Percentiles rank a stretch among this genome's conserved stretches.
Conservation (phyloP, 2,888 invertebrate species). For the Drosophila atripex region DNA sequence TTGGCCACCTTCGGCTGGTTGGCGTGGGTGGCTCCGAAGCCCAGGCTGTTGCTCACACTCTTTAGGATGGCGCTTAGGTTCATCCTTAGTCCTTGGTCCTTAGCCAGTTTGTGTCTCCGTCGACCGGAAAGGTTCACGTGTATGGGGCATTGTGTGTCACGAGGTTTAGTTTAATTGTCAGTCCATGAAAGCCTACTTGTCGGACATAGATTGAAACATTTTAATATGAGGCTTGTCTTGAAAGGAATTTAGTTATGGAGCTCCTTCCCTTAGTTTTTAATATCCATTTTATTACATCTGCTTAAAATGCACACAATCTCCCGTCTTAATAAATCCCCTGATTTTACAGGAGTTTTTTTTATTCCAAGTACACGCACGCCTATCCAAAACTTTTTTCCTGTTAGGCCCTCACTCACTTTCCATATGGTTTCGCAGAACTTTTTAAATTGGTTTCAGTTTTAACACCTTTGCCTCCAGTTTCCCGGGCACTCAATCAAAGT, state of each 20-base stretch:
- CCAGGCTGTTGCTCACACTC: slow-evolving; percentile 57
- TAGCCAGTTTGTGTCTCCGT: slow-evolving; percentile 14
- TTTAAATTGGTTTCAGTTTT: slow-evolving; percentile 76
- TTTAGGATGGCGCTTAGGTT: slow-evolving; percentile 59
- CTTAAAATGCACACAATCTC: background rate
- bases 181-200: slow-evolving; percentile 3
- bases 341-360: background rate
- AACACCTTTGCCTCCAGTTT: slow-evolving; percentile 66
- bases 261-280: background rate
- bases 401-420: slow-evolving; percentile 55
- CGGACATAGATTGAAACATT: background rate
- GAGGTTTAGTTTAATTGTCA: slow-evolving; percentile 4
- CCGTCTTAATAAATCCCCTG: background rate
- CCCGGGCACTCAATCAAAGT: slow-evolving; percentile 69
- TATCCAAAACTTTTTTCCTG: slow-evolving; percentile 22
- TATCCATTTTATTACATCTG: background rate
- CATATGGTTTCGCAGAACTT: slow-evolving; percentile 72
- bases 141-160: slow-evolving; percentile 25
- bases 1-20: slow-evolving; percentile 25
- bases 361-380: slow-evolving; percentile 5
- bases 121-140: slow-evolving; percentile 17
- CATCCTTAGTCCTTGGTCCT: slow-evolving; percentile 50
- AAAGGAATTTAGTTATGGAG: background rate
- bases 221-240: background rate
- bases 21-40: slow-evolving; percentile 33